Conservation (phyloP, 1,140 invertebrate genomes). For the Drosophila repleta region DNA sequence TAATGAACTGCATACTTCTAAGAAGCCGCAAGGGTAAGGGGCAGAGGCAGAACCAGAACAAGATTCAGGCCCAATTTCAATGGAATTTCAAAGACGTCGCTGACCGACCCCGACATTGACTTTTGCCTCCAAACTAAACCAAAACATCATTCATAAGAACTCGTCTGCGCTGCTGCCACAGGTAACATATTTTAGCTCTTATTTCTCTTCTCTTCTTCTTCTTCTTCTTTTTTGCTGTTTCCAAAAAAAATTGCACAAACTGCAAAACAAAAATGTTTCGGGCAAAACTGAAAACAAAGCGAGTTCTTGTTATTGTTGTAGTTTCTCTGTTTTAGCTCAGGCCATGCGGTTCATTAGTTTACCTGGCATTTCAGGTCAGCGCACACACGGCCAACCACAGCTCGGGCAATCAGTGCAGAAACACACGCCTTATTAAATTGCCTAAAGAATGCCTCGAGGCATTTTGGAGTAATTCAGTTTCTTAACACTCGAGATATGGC, state of each 20-base stretch:
- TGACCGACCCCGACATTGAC: conserved; percentile 45
- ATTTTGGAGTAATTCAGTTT: background rate
- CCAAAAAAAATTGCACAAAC: conserved; percentile 34
- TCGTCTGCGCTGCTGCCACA: conserved; percentile 34
- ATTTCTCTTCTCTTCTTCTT: background rate
- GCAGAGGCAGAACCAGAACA: conserved; percentile 1
- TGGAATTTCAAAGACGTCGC: conserved; percentile 64
- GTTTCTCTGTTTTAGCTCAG: conserved; percentile 35
- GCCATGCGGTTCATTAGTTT: conserved; percentile 67
- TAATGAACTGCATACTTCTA: conserved; percentile 47
- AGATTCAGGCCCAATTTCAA: conserved; percentile 44
- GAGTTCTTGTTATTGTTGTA: conserved; percentile 17
- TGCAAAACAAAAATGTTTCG: conserved; percentile 40
- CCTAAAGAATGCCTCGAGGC: background rate
- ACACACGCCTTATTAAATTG: conserved; percentile 7
- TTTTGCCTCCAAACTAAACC: conserved; percentile 3
- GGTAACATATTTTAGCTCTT: conserved; percentile 40
- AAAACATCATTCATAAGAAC: conserved; percentile 68
- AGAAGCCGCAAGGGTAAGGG: conserved; percentile 47
- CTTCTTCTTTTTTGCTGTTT: conserved; percentile 29
- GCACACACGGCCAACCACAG: conserved; percentile 12
- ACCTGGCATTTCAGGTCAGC: conserved; percentile 68
- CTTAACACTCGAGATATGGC: conserved; percentile 4
- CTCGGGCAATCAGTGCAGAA: conserved; percentile 7
- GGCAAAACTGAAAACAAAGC: conserved; percentile 49